phyloP scores from a whole-genome alignment of 2,113 vertebrate species.

The Balaenoptera acutorostrata region DNA sequence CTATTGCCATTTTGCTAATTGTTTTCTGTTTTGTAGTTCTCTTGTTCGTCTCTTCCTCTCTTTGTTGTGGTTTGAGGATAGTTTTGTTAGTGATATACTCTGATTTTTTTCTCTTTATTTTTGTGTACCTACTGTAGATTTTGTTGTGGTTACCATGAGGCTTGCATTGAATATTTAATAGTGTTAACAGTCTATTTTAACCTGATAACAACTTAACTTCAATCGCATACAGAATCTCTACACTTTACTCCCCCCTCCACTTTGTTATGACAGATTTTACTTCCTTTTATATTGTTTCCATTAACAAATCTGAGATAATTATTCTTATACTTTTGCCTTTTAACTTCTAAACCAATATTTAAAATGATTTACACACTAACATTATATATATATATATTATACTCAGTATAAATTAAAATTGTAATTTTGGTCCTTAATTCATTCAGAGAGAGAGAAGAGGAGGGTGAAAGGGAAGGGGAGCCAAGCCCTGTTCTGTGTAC shows the following conservation, averaged over 20 bases:
- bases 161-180: not conserved
- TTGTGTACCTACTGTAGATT: not conserved
- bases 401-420: not conserved
- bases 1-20: not conserved
- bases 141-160: not conserved
- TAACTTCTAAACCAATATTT: not conserved
- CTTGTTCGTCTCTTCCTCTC: not conserved
- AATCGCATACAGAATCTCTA: not conserved
- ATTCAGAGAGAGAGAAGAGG: not conserved
- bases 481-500: too few species aligned
- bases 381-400: not conserved
- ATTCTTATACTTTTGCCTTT: not conserved
- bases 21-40: not conserved
- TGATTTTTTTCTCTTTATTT: not conserved
- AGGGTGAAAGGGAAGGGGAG: not conserved
- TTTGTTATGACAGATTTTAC: not conserved
- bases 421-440: not conserved
- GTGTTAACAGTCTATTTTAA: not conserved
- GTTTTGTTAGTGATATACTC: not conserved
- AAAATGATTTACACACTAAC: not conserved
- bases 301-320: not conserved
- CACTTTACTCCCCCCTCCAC: not conserved
- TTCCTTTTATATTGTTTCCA: not conserved
- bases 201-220: not conserved
- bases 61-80: not conserved